Percentiles rank a stretch among this genome's conserved stretches.
These are phyloP conservation scores for Dione vanillae DNA, from an alignment of 2,888 invertebrate species.

Conservation along the genomic window DNA sequence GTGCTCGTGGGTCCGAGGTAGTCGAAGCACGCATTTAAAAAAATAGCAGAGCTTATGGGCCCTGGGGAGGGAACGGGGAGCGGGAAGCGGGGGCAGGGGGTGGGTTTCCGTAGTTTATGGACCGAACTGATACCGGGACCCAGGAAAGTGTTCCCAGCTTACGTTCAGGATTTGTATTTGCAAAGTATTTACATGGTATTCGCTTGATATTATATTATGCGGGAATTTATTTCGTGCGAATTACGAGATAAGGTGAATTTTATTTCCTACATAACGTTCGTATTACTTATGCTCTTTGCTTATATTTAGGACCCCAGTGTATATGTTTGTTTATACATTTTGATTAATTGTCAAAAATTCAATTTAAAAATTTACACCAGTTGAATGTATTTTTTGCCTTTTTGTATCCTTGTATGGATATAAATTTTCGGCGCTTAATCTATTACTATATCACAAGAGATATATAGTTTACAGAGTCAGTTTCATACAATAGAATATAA, in stretches of 20 bases:
- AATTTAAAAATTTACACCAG: background rate
- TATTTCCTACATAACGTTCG: constrained; percentile 26
- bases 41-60: constrained; percentile 77
- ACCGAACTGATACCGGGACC: constrained; percentile 80
- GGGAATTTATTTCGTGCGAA: constrained; percentile 48
- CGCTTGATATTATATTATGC: constrained; percentile 56
- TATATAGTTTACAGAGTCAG: constrained; percentile 23
- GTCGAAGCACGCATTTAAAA: constrained; percentile 79
- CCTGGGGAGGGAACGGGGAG: constrained; percentile 64
- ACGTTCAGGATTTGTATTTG: constrained; percentile 77
- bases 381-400: background rate
- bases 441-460: constrained; percentile 27
- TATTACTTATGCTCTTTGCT: constrained; percentile 4
- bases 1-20: constrained; percentile 67
- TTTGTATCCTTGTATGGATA: constrained; percentile 7
- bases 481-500: constrained; percentile 29
- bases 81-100: constrained; percentile 45
- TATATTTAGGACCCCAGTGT: background rate
- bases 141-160: constrained; percentile 78
- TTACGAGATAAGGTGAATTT: constrained; percentile 31
- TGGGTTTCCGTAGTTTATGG: constrained; percentile 73
- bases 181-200: constrained; percentile 74
- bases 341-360: constrained; percentile 6
- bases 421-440: constrained; percentile 25
- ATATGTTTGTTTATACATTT: background rate